Evolutionary conservation across 2,888 invertebrate genomes (phyloP), one percentile per base, ranked within the genome.

Genomic region (Netelia virgata): DNA sequence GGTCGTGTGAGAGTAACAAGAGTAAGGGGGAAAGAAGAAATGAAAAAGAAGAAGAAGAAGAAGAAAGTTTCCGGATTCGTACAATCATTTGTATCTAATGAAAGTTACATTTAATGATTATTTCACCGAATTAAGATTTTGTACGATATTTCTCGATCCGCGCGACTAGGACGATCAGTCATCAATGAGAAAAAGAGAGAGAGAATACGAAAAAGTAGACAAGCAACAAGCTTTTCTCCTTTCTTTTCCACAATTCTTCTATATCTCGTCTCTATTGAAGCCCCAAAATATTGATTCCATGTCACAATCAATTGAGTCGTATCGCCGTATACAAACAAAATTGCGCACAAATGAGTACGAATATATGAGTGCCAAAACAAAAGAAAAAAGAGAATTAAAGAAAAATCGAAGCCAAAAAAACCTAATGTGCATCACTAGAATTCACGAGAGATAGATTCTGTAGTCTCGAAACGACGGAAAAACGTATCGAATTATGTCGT

Each of bases 311-410:
- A 70, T 78, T 73, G 50, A 43, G 16, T 41, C 73, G 80, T 75
- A 82, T 77, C 63, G 57, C 63, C 47, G 68, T 69, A 63, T 28
- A 78, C 78, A 41, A 28, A 64, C 23, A 63, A 73, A 84, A 68
- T 77, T 74, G 78, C 84, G 84, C 80, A 84, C 84, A 84, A 84
- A 74, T 63, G 53, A 61, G 57, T 66, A 53, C 11, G 63, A 84
- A 84, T 83, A 75, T 41, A 57, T 47, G 74, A 78, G 78, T 82
- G 84, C 75, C 78, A 82, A 84, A 82, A 28, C 2, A 57, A 43
- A 28, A 41, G 53, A 53, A 83, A 16, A 59, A 41, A 23, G 20
- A 59, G 16, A 81, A 59, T 10, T 18, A 59, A 70, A 64, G 36
- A 28, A 68, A 43, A 68, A 43, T n/a, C 28, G 36, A 64, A 73